Base-by-base conservation (phyloP, 1,140 invertebrate species). In the Penaeus vannamei region DNA sequence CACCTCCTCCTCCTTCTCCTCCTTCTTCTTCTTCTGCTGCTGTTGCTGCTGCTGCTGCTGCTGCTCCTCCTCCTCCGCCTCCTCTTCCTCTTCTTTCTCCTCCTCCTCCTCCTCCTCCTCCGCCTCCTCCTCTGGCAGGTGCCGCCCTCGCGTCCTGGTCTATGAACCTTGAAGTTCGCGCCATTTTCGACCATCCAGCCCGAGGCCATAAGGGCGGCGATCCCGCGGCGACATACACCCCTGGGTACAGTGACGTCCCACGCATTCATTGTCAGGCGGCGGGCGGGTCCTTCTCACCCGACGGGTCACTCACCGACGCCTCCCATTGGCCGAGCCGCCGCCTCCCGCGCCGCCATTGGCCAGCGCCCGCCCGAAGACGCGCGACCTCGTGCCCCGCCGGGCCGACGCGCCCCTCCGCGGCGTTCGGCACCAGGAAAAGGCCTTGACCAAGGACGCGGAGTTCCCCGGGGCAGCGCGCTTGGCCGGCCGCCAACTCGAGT, bases 381-480 rank as follows among this genome's bases (percentile, higher is more conserved):
- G 80, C 64, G 79, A 72, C 61, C 42, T 26, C 62, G 81, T 83
- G 46, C 81, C 86, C 26, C 64, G 80, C n/a, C 81, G 64, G 64
- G 86, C 23, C 76, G 29, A 42, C 60, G 81, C 42, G 64, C 32
- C 20, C 81, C 86, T 29, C 81, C 86, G 80, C 79, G 62, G 22
- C 3, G 46, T 29, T 7, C 23, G 14, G 14, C 29, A 23, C 4
- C 29, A 36, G 64, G n/a, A 59, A 60, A 84, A 88, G 86, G 86
- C 86, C 86, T 88, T 88, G 86, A 53, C 86, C 86, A 88, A 88
- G 86, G 86, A 88, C 86, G 86, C 81, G 81, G 86, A 88, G 86
- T 88, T 64, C 86, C 82, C 86, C 81, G 29, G n/a, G 81, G 86
- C 86, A 36, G 59, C 42, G 59, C 36, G 53, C 53, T 84, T 84